Conservation (phyloP, 2,113 vertebrate species). For the Mungos mungo region DNA sequence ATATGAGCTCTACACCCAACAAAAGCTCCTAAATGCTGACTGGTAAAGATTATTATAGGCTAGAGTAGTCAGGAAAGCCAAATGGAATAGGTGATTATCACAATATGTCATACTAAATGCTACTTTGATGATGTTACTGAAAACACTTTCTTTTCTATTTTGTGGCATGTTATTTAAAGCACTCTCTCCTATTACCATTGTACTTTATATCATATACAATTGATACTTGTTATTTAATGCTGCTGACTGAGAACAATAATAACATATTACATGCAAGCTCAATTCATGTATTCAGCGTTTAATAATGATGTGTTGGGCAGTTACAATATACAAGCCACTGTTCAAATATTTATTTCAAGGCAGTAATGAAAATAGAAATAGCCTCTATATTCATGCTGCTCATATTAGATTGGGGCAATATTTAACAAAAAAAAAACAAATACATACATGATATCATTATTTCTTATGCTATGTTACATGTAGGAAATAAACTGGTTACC, state of each 20-base stretch:
- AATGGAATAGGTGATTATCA: background rate
- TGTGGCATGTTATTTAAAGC: background rate
- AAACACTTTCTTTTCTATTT: conserved; percentile 1
- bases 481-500: background rate
- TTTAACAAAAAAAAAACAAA: background rate
- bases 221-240: background rate
- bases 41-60: background rate
- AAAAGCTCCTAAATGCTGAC: background rate
- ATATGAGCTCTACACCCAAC: background rate
- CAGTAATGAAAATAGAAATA: background rate
- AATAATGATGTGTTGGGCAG: background rate
- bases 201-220: background rate
- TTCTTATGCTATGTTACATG: background rate
- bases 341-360: background rate
- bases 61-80: background rate
- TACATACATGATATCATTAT: background rate
- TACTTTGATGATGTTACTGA: background rate
- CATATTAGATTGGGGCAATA: background rate
- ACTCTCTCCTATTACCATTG: background rate
- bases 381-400: background rate
- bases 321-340: background rate
- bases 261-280: background rate
- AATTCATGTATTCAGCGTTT: background rate
- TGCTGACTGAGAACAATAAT: background rate
- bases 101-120: background rate